phyloP scores from a whole-genome alignment of 64 coral and sea anemone genomes.

The Trachythela sp. region DNA sequence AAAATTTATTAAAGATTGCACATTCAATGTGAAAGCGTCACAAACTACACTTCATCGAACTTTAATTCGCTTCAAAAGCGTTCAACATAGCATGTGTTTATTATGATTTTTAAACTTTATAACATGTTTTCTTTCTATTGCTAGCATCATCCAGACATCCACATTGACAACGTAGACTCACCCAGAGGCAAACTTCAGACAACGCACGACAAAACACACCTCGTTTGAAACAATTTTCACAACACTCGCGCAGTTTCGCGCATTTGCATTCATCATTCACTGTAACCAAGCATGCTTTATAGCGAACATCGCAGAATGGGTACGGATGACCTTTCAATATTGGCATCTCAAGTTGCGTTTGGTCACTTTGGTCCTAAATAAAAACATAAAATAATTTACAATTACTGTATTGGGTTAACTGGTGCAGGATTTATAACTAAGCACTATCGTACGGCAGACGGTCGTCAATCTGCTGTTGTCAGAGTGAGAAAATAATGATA shows the following conservation, averaged over 20 bases:
- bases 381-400: too few species aligned
- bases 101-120: background rate
- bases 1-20: too few species aligned
- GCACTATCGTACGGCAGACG: too few species aligned
- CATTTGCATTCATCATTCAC: background rate
- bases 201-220: background rate
- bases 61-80: background rate
- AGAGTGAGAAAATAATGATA: too few species aligned
- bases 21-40: too few species aligned
- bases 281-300: background rate
- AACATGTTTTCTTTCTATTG: background rate
- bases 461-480: too few species aligned
- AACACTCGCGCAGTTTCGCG: background rate
- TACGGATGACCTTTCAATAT: background rate
- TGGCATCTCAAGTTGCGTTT: background rate
- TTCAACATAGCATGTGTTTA: background rate
- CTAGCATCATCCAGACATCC: background rate
- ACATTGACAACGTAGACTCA: background rate
- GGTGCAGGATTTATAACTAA: too few species aligned
- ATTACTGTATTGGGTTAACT: too few species aligned
- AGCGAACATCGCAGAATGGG: background rate
- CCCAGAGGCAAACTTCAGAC: background rate
- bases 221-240: background rate
- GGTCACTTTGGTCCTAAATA: background rate
- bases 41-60: background rate